Evolutionary conservation across 1,140 invertebrate genomes (phyloP).

Genomic region (Trachelipus rathkii): DNA sequence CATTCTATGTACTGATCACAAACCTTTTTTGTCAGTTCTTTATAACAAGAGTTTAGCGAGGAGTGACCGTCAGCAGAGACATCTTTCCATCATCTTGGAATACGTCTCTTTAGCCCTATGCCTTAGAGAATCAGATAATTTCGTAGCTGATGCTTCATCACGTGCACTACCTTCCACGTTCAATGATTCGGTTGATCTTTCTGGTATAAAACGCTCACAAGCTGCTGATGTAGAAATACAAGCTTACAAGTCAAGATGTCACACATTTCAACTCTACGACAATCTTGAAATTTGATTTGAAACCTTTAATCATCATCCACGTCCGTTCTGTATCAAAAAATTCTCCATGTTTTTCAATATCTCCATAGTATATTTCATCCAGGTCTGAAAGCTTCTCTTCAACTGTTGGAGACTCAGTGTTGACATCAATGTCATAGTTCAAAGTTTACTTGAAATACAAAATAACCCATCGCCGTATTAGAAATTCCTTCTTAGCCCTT

Average conservation of each 20-base stretch:
- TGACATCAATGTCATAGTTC: no score
- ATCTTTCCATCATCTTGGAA: neutral
- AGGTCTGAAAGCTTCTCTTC: no score
- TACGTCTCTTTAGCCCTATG: neutral
- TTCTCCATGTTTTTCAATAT: no score
- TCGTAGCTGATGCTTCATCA: neutral
- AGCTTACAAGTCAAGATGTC: neutral
- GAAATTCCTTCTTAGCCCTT: no score
- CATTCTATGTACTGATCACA: constrained; percentile 29
- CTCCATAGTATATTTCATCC: no score
- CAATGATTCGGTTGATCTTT: neutral
- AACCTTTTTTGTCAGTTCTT: constrained; percentile 20
- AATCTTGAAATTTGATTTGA: neutral
- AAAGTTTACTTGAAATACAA: no score
- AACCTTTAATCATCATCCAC: neutral
- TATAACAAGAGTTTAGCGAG: neutral
- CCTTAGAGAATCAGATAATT: neutral
- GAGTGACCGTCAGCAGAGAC: neutral
- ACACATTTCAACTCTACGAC: neutral
- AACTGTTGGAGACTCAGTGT: no score
- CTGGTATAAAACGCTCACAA: neutral
- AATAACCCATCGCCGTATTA: no score
- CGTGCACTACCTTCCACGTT: neutral
- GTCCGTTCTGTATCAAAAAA: neutral
- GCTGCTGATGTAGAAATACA: neutral